Conservation (phyloP, 2,797 vertebrate species). For the Esox lucius region DNA sequence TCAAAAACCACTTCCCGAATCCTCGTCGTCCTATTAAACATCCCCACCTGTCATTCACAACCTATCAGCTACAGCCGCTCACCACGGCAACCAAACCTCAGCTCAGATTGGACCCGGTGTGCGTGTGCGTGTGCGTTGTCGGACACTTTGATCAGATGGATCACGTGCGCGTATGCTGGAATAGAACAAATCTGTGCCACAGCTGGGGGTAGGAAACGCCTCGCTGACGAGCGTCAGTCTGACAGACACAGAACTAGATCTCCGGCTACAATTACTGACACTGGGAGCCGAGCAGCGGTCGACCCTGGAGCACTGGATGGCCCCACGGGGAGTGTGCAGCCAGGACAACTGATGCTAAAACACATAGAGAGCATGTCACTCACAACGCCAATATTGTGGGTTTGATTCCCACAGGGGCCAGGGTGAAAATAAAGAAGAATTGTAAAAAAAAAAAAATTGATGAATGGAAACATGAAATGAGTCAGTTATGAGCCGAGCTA, state of each 20-base stretch:
- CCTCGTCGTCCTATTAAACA: conserved; percentile 73
- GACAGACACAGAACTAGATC: background rate
- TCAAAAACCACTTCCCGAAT: conserved; percentile 61
- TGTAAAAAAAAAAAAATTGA: no score
- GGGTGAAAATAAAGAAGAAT: no score
- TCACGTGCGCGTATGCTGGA: background rate
- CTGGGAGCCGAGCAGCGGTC: background rate
- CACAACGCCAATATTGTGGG: no score
- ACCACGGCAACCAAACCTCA: background rate
- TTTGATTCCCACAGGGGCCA: no score
- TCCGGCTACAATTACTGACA: background rate
- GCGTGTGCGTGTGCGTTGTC: background rate
- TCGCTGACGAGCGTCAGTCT: background rate
- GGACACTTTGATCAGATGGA: background rate
- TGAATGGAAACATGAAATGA: no score
- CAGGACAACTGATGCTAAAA: no score
- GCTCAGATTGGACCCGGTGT: background rate
- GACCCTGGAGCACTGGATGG: background rate
- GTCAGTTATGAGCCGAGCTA: no score
- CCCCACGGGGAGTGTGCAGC: no score
- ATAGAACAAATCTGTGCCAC: background rate
- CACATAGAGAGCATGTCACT: no score
- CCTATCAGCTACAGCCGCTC: conserved; percentile 30
- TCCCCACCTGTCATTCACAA: conserved; percentile 46
- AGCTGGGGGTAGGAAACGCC: background rate